A percentile compares a stretch with the other conserved stretches of the same genome.
phyloP scores from a whole-genome alignment of 2,113 vertebrate species.

The Albula goreensis region DNA sequence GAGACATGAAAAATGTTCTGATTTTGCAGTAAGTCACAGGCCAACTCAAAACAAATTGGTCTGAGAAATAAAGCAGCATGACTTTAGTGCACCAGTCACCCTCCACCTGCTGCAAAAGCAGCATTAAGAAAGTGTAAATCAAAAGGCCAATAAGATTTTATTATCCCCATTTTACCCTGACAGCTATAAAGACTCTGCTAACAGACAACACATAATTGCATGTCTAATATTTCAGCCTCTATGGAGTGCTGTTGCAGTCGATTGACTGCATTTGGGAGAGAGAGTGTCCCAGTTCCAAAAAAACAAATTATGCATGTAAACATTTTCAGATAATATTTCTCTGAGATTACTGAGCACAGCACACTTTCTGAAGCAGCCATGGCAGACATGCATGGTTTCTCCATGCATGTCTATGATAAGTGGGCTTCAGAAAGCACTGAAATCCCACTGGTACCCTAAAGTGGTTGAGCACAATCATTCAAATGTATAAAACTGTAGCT shows the following conservation, averaged over 20 bases:
- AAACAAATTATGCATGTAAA: not conserved
- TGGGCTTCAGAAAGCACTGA: not conserved
- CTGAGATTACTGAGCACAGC: not conserved
- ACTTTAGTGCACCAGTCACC: not conserved
- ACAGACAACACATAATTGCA: conserved; percentile 7
- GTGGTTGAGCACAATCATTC: not conserved
- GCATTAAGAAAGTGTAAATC: conserved; percentile 2
- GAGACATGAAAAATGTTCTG: not conserved
- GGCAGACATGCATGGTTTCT: not conserved
- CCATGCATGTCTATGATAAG: not conserved
- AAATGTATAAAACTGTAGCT: not conserved
- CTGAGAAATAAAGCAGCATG: not conserved
- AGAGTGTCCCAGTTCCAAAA: not conserved
- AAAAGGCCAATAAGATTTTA: not conserved
- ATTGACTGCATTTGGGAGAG: not conserved
- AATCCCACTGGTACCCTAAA: not conserved
- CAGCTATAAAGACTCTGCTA: conserved; percentile 7
- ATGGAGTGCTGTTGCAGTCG: not conserved
- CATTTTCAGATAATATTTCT: not conserved
- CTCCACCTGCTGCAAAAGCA: not conserved
- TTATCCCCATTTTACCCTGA: not conserved
- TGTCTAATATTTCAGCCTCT: not conserved
- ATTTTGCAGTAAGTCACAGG: not conserved
- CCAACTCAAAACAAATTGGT: not conserved
- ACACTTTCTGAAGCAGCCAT: not conserved